Base-by-base conservation (phyloP, 1,140 invertebrate genomes). In the Tribolium madens region DNA sequence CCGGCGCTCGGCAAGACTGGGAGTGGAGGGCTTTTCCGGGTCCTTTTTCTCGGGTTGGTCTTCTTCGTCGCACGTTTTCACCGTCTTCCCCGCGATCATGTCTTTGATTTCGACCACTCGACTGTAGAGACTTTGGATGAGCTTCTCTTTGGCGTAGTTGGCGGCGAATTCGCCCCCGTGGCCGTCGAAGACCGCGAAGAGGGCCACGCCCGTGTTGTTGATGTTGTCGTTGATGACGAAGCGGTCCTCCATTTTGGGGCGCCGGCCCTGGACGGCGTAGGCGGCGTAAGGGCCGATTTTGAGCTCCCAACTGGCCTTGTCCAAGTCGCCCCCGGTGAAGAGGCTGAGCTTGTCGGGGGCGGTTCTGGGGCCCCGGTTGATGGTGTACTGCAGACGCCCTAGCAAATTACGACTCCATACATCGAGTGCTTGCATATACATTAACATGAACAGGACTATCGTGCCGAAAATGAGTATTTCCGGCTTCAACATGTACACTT, bases 101-200 rank as follows among this genome's bases (percentile, higher is more conserved):
- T 91, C 90, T 86, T 91, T 92, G 26, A 93, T 86, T 84, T 93
- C 91, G 15, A 92, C 87, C 17, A 95, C 89, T 87, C 93, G 93
- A 83, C 91, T 91, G 80, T 90, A 91, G 42, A 97, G 88, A 84
- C 91, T 94, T 82, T 92, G 91, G 76, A 96, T 91, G 9, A 96
- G 87, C 77, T 94, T 92, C 80, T 95, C 93, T 84, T 93, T 92
- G 13, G 94, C 95, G 88, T 95, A 97, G 83, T 97, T 94, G 9
- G 95, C 96, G 68, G 96, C 95, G 90, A 97, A 96, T 87, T 97
- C 94, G 60, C 96, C 97, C 70, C 96, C 97, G 87, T 98, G 97
- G 0, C 96, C 97, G 89, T 98, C 96, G 86, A 97, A 98, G 71
- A 98, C 92, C 42, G 95, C 96, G 88, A 95, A 97, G 52, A 98